Percentiles rank a stretch among this genome's conserved stretches.
phyloP scores from a whole-genome alignment of 2,797 vertebrate species.

The Furcifer pardalis region DNA sequence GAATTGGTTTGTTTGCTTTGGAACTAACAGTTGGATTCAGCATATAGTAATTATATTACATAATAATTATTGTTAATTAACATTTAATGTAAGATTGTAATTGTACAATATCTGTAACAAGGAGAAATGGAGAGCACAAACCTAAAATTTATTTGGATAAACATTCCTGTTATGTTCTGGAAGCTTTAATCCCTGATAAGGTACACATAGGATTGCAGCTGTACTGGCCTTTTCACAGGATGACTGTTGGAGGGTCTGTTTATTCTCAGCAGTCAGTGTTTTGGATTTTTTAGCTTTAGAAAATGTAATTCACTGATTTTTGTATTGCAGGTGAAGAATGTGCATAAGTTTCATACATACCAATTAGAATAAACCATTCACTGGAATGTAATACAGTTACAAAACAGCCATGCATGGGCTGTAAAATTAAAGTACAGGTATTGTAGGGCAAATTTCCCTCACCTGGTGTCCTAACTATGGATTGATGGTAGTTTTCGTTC shows the following conservation, averaged over 20 bases:
- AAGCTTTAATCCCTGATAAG: too few species aligned
- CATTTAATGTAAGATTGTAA: not conserved
- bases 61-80: too few species aligned
- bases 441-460: not conserved
- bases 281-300: not conserved
- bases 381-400: not conserved
- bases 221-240: not conserved
- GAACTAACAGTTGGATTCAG: too few species aligned
- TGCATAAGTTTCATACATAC: not conserved
- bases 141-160: not conserved
- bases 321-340: not conserved
- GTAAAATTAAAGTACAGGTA: not conserved
- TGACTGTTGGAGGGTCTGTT: not conserved
- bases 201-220: not conserved
- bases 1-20: too few species aligned
- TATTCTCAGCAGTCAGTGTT: not conserved
- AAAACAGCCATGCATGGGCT: not conserved
- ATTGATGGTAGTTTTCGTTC: not conserved
- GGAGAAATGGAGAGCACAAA: not conserved
- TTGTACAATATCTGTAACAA: not conserved
- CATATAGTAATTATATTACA: too few species aligned
- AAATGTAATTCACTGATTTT: not conserved
- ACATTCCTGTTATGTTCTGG: not conserved
- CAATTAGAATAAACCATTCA: not conserved
- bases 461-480: not conserved